Base-by-base conservation (phyloP, 2,797 vertebrate species). In the Sarcophilus harrisii region DNA sequence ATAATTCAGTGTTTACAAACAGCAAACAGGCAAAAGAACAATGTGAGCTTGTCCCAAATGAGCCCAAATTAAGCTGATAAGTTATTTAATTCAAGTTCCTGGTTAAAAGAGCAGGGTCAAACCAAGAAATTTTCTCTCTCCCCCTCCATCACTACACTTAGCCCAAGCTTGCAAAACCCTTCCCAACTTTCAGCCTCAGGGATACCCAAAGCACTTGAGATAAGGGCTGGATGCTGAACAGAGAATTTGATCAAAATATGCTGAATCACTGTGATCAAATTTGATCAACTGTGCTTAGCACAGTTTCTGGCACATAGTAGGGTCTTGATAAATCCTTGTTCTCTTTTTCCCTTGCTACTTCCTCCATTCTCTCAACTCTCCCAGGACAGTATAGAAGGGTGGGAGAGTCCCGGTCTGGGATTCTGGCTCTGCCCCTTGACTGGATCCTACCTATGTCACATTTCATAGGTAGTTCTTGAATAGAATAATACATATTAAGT, bases 41-140 rank as follows among this genome's bases (percentile, higher is more conserved):
- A 55, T 27, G 21, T 87, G 96, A 96, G 90, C 59, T n/a, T 95
- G 93, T 66, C 14, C 59, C 93, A 81, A 95, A 90, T 62, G 55
- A 93, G 91, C 32, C 57, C 92, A 92, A 96, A 60, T 91, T 60
- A 81, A 95, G 90, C 55, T 93, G 32, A 49, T 28, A 32, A 32
- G 92, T 87, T 62, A 93, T 57, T 81, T 57, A 3, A 52, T 52
- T 55, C 28, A 29, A 95, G 90, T 81, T 73, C 90, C 73, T 54
- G 5, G n/a, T 58, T 30, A 81, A 87, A 55, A 87, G 2, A n/a
- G 93, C 0, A 21, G 49, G 14, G 32, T 18, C 58, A 87, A 45
- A 55, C 49, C 1, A 57, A 90, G 93, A 66, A 94, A 10, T 45
- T 60, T 0, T 11, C 73, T 87, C 9, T 92, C 54, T 52, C 32